Percentiles rank a stretch among this genome's conserved stretches.
Evolutionary conservation across 2,797 vertebrate species (phyloP).

Genomic region (Pogoniulus pusillus): DNA sequence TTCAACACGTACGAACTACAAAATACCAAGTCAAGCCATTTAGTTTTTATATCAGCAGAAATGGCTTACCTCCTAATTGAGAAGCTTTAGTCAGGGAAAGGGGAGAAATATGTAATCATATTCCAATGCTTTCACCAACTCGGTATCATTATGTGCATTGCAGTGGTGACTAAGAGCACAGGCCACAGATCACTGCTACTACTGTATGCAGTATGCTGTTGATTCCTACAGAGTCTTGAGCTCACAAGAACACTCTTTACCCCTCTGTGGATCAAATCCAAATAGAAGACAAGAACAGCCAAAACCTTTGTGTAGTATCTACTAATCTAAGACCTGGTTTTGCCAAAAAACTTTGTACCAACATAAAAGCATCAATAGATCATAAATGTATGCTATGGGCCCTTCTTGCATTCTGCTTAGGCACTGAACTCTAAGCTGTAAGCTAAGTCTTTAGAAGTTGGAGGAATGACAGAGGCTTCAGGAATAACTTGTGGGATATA

Average conservation of each 20-base stretch:
- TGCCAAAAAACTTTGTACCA: background rate
- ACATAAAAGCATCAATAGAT: background rate
- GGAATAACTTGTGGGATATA: background rate
- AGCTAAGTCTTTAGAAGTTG: background rate
- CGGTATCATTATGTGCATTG: background rate
- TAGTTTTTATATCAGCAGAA: slow-evolving; percentile 57
- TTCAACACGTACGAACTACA: slow-evolving; percentile 37
- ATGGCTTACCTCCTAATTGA: slow-evolving; percentile 51
- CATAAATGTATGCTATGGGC: background rate
- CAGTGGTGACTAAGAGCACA: background rate
- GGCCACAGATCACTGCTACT: background rate
- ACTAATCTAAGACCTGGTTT: background rate
- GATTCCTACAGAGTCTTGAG: background rate
- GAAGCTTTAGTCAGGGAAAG: background rate
- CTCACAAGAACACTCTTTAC: background rate
- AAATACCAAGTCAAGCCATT: slow-evolving; percentile 59
- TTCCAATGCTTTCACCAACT: slow-evolving; percentile 21
- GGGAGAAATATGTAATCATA: background rate
- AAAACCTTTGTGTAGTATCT: background rate
- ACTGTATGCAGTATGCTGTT: background rate
- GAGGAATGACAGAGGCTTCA: background rate
- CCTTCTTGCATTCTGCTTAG: background rate
- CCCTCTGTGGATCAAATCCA: background rate
- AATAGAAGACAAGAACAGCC: background rate
- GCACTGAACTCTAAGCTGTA: background rate